Evolutionary conservation across 2,797 vertebrate genomes (phyloP).

Genomic region (Lepidocolaptes lacrymiger): DNA sequence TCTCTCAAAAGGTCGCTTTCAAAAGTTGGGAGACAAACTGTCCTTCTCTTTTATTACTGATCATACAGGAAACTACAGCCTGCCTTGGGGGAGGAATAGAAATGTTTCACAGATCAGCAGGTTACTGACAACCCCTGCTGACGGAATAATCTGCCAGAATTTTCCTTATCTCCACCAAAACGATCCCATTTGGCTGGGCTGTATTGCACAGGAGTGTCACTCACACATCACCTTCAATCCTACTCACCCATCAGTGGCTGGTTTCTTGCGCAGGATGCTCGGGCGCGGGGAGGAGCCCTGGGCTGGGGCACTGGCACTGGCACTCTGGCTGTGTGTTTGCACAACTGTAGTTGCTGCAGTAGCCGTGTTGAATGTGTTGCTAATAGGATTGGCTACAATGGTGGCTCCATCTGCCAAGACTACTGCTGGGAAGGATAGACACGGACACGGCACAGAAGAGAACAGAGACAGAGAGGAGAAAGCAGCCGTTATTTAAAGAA

Average conservation of each 20-base stretch:
- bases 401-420: constrained; percentile 91
- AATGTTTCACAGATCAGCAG: neutral
- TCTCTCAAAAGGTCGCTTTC: neutral
- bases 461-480: neutral
- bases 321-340: constrained; percentile 90
- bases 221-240: neutral
- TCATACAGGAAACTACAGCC: neutral
- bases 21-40: neutral
- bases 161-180: neutral
- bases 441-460: neutral
- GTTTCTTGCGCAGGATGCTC: constrained; percentile 97
- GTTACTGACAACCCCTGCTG: neutral
- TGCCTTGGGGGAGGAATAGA: neutral
- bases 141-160: neutral
- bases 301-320: constrained; percentile 83
- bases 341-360: constrained; percentile 91
- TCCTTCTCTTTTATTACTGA: neutral
- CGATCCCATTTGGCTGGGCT: neutral
- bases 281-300: constrained; percentile 94
- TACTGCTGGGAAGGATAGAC: constrained; percentile 76
- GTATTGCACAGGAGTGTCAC: neutral
- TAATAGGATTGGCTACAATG: constrained; percentile 92
- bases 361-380: constrained; percentile 88
- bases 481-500: neutral
- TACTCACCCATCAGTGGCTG: constrained; percentile 90